A percentile compares a stretch with the other conserved stretches of the same genome.
Evolutionary conservation across 2,888 invertebrate genomes (phyloP).

Genomic region (Lasioglossum oenotherae): DNA sequence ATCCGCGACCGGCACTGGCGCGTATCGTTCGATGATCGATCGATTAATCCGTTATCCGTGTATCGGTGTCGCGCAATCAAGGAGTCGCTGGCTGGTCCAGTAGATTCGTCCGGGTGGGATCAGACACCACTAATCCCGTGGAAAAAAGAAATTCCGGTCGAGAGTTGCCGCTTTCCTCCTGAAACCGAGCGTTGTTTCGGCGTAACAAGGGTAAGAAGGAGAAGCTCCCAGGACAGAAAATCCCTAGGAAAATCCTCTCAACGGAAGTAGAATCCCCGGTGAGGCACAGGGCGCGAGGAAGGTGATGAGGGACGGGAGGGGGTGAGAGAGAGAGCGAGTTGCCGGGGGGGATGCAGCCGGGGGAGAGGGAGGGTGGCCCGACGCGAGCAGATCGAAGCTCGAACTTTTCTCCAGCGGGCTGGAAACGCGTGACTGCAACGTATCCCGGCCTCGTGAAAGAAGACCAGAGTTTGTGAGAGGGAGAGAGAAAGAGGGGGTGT

Average conservation of each 20-base stretch:
- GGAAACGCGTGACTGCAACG: conserved; percentile 33
- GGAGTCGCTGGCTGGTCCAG: neutral
- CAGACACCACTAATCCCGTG: conserved; percentile 4
- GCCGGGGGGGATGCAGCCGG: neutral
- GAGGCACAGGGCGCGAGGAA: neutral
- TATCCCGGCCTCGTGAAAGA: conserved; percentile 13
- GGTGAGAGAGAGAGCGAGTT: neutral
- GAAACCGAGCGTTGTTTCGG: conserved; percentile 15
- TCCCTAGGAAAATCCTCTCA: conserved; percentile 22
- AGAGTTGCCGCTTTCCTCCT: conserved; percentile 10
- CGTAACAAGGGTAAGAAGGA: neutral
- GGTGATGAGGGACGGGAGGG: neutral
- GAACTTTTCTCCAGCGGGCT: conserved; percentile 31
- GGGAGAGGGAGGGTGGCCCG: neutral
- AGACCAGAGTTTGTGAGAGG: neutral
- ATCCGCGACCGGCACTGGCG: neutral
- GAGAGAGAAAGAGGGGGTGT: neutral
- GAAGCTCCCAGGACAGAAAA: conserved; percentile 21
- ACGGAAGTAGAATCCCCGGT: conserved; percentile 1
- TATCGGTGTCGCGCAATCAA: neutral
- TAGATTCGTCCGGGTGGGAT: neutral
- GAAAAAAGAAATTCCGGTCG: conserved; percentile 7
- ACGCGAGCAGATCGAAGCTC: conserved; percentile 19
- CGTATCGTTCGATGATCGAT: conserved; percentile 2
- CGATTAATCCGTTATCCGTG: neutral